These are phyloP conservation scores for Drosophila picticornis DNA, from an alignment of 2,888 invertebrate species.

Conservation along the genomic window DNA sequence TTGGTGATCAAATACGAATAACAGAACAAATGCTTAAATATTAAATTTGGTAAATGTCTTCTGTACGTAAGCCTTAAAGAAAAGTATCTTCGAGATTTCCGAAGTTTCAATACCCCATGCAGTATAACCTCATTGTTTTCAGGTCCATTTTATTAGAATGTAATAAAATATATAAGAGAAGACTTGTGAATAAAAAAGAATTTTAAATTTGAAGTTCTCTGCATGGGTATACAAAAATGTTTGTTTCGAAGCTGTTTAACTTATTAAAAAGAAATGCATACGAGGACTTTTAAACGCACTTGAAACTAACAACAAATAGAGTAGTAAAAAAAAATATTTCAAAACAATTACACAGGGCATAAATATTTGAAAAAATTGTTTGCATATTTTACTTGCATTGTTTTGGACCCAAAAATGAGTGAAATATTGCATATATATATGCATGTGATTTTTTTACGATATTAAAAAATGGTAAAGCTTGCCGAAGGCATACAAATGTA, in stretches of 20 bases:
- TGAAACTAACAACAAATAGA: constrained; percentile 18
- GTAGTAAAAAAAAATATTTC: constrained; percentile 12
- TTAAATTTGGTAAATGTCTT: neutral
- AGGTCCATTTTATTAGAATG: neutral
- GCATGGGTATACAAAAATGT: constrained; percentile 38
- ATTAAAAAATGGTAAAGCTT: constrained; percentile 35
- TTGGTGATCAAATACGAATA: constrained; percentile 56
- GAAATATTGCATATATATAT: constrained; percentile 8
- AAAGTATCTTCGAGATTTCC: constrained; percentile 7
- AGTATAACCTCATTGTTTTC: neutral
- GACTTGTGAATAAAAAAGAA: neutral
- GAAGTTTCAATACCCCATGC: constrained; percentile 19
- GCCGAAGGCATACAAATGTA: constrained; percentile 45
- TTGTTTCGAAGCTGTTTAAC: constrained; percentile 19
- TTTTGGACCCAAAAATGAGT: constrained; percentile 22
- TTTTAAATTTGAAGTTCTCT: neutral
- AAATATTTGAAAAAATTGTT: constrained; percentile 43
- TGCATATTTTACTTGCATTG: constrained; percentile 28
- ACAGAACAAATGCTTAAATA: constrained; percentile 20
- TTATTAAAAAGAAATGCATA: constrained; percentile 53
- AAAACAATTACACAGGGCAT: constrained; percentile 30
- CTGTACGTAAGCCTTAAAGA: neutral
- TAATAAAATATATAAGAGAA: neutral
- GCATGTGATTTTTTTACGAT: constrained; percentile 9
- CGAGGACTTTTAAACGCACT: constrained; percentile 17